Percentiles rank a stretch among this genome's conserved stretches.
Conservation (phyloP, 2,113 vertebrate genomes). For the Mixornis gularis region DNA sequence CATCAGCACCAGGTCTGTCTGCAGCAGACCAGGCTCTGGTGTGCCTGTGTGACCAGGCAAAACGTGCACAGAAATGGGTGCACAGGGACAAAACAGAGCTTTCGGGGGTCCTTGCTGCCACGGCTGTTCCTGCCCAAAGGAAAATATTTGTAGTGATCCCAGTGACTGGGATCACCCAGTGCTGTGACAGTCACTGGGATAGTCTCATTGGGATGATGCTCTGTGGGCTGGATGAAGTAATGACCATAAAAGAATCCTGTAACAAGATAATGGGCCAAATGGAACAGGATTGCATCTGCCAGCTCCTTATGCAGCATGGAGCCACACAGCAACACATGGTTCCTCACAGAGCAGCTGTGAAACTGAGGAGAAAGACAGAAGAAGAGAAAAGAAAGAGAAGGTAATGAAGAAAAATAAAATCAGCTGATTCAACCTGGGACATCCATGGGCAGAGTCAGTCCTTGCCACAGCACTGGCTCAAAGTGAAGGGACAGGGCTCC, state of each 20-base stretch:
- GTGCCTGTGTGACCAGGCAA: not conserved
- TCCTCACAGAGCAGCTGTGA: not conserved
- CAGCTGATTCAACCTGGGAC: not conserved
- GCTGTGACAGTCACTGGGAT: not conserved
- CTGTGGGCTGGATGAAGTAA: not conserved
- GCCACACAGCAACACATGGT: not conserved
- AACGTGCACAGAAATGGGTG: not conserved
- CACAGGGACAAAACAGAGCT: not conserved
- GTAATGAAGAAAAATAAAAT: not conserved
- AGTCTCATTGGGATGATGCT: not conserved
- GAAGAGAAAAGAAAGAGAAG: not conserved
- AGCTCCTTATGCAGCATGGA: not conserved
- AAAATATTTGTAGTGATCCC: not conserved
- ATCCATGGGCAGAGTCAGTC: not conserved
- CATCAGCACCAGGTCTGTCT: fast-evolving
- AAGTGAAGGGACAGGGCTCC: not conserved
- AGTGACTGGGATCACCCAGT: not conserved
- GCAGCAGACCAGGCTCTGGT: not conserved
- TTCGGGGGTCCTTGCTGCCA: not conserved
- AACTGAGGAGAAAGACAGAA: not conserved
- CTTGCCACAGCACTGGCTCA: not conserved
- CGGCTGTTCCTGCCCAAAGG: not conserved
- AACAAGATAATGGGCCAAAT: not conserved
- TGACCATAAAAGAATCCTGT: not conserved
- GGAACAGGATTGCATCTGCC: not conserved